These are phyloP conservation scores for Antidorcas marsupialis DNA, from an alignment of 2,113 vertebrate species.

Conservation along the genomic window DNA sequence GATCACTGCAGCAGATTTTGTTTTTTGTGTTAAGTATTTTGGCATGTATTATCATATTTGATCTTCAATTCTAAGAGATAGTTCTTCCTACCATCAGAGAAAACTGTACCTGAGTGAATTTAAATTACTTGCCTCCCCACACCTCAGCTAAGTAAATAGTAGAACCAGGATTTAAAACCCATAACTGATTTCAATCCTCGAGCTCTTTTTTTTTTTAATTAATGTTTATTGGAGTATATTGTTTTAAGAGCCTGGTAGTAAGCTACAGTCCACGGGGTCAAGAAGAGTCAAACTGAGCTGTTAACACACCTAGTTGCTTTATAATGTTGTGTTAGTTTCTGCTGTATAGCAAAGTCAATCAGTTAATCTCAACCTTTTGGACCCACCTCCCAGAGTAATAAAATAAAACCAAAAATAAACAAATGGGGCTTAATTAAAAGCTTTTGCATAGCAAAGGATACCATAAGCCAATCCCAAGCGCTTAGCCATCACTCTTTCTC, in stretches of 20 bases:
- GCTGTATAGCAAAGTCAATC: neutral
- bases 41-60: neutral
- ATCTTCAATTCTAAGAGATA: neutral
- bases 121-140: neutral
- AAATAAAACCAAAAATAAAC: neutral
- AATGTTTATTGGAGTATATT: neutral
- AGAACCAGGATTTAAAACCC: neutral
- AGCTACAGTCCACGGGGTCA: neutral
- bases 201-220: neutral
- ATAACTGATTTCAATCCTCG: neutral
- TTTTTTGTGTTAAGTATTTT: neutral
- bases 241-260: neutral
- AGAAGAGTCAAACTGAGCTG: neutral
- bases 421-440: neutral
- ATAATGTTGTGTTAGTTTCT: neutral
- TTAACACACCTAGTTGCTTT: neutral
- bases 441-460: neutral
- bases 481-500: neutral
- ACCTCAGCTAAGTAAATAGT: neutral
- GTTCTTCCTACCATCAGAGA: neutral
- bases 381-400: neutral
- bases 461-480: neutral
- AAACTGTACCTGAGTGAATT: neutral
- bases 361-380: neutral
- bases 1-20: neutral